Base-by-base conservation (phyloP, 2,888 invertebrate genomes). In the Watsonalla cultraria region DNA sequence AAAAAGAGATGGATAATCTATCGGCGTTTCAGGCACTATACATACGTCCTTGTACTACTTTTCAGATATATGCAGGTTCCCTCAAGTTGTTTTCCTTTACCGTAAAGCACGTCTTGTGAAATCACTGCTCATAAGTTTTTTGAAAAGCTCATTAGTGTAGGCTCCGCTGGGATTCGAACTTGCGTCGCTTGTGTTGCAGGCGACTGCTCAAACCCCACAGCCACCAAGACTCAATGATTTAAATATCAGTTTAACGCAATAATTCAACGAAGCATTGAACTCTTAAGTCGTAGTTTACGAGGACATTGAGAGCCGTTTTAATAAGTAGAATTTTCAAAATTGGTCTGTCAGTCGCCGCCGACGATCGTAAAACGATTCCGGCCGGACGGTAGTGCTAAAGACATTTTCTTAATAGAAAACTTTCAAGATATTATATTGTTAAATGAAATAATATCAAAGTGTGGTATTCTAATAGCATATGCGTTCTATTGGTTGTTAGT, bases 281-380 rank as follows among this genome's bases (percentile, higher is more conserved):
- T 80, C 82, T 80, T 82, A 82, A 83, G 70, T 57, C 65, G 65
- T 72, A 76, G 84, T 83, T 86, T 84, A 87, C 72, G 83, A 82
- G 74, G 75, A 64, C 72, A 77, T 81, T 80, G 84, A 82, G 72
- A 80, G 71, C 76, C 75, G 80, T 74, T 80, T 79, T 82, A 80
- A 80, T 80, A 84, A 82, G 78, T 74, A 72, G 76, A 74, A 78
- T 80, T 80, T 80, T 78, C 74, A 78, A 79, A 75, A 74, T 66
- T 66, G 72, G 68, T 68, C 69, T 67, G 68, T 65, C 70, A 59
- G 63, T 54, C 61, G 67, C 68, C 55, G 60, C 64, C 57, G 58
- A 61, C 65, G 68, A 60, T 75, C 80, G 73, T 83, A 75, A 81
- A 78, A 62, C 56, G 64, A 67, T 68, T 68, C 61, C 54, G 51